Evolutionary conservation across 2,113 vertebrate genomes (phyloP).

Genomic region (Erythrocercus mccallii): DNA sequence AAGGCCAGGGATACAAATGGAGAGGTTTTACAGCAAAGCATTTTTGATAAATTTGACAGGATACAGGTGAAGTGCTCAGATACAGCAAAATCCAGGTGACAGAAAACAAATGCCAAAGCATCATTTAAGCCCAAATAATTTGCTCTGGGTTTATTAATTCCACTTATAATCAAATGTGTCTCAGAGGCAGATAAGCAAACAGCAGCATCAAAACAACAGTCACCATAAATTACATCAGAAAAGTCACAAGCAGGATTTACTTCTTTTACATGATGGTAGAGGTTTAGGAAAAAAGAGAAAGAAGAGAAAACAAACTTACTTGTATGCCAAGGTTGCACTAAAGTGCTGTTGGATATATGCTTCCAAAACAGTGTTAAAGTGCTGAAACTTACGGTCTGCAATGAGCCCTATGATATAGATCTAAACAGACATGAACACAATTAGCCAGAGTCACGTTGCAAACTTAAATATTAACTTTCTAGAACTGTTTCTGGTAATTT

Average conservation of each 20-base stretch:
- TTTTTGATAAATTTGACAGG: background rate
- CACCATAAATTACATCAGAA: background rate
- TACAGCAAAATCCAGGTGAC: background rate
- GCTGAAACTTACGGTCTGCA: slow-evolving; percentile 96
- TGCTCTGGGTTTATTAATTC: background rate
- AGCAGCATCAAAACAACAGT: background rate
- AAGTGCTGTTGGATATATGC: slow-evolving; percentile 98
- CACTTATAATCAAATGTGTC: background rate
- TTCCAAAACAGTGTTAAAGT: slow-evolving; percentile 95
- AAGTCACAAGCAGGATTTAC: background rate
- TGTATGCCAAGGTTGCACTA: slow-evolving; percentile 95
- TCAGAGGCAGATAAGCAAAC: background rate
- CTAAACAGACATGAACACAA: slow-evolving; percentile 66
- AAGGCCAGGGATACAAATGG: background rate
- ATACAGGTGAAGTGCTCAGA: background rate
- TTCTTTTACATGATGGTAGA: background rate
- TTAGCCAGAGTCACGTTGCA: background rate
- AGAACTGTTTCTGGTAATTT: background rate
- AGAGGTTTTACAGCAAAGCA: background rate
- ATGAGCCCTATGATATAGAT: slow-evolving; percentile 97
- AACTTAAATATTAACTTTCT: background rate
- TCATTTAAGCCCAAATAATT: background rate
- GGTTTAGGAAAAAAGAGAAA: background rate
- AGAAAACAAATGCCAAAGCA: background rate
- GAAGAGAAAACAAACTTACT: slow-evolving; percentile 76